Conservation (phyloP, 2,888 invertebrate species). For the Cremastinae sp. region DNA sequence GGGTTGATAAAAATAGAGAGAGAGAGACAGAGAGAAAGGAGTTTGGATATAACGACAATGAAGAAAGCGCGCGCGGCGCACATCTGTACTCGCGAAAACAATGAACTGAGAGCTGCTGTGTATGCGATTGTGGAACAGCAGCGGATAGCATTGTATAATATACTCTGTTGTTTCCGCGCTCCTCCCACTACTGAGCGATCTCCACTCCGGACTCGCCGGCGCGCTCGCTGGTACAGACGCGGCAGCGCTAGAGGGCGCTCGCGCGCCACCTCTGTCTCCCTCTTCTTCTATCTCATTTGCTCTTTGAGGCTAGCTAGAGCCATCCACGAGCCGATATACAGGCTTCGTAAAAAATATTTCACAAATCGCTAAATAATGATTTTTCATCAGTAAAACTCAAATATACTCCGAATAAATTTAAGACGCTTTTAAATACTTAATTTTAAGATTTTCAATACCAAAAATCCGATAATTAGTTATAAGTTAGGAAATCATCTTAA, state of each 20-base stretch:
- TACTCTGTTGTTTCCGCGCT: constrained; percentile 75
- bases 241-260: constrained; percentile 16
- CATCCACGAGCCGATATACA: neutral
- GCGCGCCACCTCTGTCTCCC: constrained; percentile 20
- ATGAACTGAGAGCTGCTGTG: constrained; percentile 75
- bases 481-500: too few relatives aligned
- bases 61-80: constrained; percentile 69
- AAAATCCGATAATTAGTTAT: too few relatives aligned
- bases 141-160: constrained; percentile 78
- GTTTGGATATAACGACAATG: constrained; percentile 72
- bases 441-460: too few relatives aligned
- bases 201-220: neutral
- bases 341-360: too few relatives aligned
- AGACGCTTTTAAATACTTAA: too few relatives aligned
- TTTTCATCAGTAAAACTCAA: too few relatives aligned
- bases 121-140: constrained; percentile 77
- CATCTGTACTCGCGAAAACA: constrained; percentile 77
- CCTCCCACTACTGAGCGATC: constrained; percentile 43
- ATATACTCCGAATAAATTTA: too few relatives aligned
- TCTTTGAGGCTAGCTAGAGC: neutral
- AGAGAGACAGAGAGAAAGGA: constrained; percentile 60
- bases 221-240: constrained; percentile 22
- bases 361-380: too few relatives aligned
- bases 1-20: constrained; percentile 55
- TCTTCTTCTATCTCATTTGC: constrained; percentile 7